Evolutionary conservation across 2,113 vertebrate species (phyloP).

Genomic region (Anseranas semipalmata): DNA sequence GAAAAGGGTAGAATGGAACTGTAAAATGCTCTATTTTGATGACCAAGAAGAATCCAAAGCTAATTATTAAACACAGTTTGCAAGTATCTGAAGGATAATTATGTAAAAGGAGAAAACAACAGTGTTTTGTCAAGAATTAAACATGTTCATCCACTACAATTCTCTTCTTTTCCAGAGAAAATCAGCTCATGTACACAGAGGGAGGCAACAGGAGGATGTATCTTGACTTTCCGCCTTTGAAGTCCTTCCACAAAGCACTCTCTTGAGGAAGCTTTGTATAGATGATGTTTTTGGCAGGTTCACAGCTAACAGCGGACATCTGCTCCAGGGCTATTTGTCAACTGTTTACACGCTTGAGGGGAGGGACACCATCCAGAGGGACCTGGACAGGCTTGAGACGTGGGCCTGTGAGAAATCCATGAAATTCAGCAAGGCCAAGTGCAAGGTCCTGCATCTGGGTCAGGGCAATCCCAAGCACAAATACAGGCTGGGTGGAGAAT

Average conservation of each 20-base stretch:
- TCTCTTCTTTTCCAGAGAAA: background rate
- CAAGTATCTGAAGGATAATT: background rate
- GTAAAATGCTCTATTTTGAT: background rate
- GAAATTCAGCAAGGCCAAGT: too few relatives aligned
- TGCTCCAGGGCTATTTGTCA: background rate
- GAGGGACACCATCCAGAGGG: too few relatives aligned
- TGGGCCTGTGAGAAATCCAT: too few relatives aligned
- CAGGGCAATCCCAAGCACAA: too few relatives aligned
- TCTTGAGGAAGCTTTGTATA: background rate
- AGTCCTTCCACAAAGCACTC: background rate
- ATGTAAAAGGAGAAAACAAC: background rate
- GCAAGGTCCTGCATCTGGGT: too few relatives aligned
- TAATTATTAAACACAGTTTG: background rate
- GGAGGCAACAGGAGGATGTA: background rate
- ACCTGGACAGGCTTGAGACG: too few relatives aligned
- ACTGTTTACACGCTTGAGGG: background rate
- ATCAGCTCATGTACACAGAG: background rate
- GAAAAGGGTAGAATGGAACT: background rate
- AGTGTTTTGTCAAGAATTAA: background rate
- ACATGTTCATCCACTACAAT: background rate
- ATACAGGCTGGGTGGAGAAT: too few relatives aligned
- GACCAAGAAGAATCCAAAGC: background rate
- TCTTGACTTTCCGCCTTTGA: background rate
- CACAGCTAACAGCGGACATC: background rate
- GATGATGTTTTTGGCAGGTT: background rate